Evolutionary conservation across 2,113 vertebrate genomes (phyloP).

Genomic region (Apistogramma diplotaenia): DNA sequence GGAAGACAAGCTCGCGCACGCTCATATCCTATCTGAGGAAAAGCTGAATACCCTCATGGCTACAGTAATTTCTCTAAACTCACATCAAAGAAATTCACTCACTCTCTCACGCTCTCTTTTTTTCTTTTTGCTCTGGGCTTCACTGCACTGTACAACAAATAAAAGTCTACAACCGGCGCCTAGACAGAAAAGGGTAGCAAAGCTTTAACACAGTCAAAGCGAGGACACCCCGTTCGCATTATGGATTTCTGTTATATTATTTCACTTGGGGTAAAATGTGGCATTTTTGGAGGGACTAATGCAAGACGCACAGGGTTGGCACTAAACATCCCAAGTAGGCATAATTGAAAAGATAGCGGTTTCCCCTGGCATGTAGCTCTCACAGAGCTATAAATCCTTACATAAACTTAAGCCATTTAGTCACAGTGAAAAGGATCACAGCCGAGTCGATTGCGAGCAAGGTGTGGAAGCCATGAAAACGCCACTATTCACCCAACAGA

Average conservation of each 20-base stretch:
- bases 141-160: conserved; percentile 53
- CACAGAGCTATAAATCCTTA: conserved; percentile 33
- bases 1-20: conserved; percentile 12
- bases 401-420: conserved; percentile 55
- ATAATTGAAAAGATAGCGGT: conserved; percentile 16
- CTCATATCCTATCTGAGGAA: background rate
- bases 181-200: conserved; percentile 17
- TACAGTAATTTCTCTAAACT: conserved; percentile 61
- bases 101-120: too few relatives aligned
- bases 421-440: conserved; percentile 27
- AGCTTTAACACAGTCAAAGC: conserved; percentile 42
- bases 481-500: background rate
- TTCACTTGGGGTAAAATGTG: conserved; percentile 11
- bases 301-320: conserved; percentile 19
- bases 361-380: conserved; percentile 11
- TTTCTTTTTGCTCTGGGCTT: conserved; percentile 28
- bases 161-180: conserved; percentile 5
- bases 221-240: conserved; percentile 10
- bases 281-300: background rate
- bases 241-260: conserved; percentile 22
- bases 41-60: conserved; percentile 48
- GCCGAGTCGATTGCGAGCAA: background rate
- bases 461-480: background rate
- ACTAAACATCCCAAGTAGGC: conserved; percentile 16
- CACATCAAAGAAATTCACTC: conserved; percentile 65